Evolutionary conservation across 2,888 invertebrate species (phyloP).

Genomic region (Alloscopus bannaensis): DNA sequence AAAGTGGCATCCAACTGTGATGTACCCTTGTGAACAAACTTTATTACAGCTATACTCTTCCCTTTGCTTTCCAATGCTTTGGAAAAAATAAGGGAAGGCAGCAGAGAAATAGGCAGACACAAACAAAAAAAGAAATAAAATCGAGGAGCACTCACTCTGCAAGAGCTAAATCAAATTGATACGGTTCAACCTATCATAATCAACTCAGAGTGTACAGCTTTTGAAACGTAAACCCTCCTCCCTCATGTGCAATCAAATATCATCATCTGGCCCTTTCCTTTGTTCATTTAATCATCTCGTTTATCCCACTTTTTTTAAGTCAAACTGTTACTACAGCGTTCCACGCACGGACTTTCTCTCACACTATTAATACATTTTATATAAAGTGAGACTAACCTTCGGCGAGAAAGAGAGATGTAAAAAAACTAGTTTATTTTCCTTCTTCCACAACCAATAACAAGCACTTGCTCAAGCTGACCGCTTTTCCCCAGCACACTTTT

Average conservation of each 20-base stretch:
- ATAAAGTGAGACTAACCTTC: too few relatives aligned
- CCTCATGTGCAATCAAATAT: slow-evolving; percentile 71
- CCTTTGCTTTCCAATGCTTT: too few relatives aligned
- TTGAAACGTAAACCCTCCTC: slow-evolving; percentile 64
- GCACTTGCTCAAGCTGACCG: too few relatives aligned
- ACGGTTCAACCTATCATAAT: slow-evolving; percentile 72
- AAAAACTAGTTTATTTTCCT: too few relatives aligned
- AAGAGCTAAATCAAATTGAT: slow-evolving; percentile 73
- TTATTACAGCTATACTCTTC: too few relatives aligned
- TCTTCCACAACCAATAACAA: too few relatives aligned
- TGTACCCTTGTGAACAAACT: too few relatives aligned
- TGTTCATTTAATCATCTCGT: slow-evolving; percentile 66
- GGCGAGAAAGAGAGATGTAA: too few relatives aligned
- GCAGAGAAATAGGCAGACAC: slow-evolving; percentile 19
- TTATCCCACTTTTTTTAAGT: slow-evolving; percentile 40
- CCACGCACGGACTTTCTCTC: too few relatives aligned
- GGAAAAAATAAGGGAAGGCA: slow-evolving; percentile 13
- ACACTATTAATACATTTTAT: too few relatives aligned
- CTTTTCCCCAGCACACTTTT: too few relatives aligned
- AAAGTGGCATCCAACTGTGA: too few relatives aligned
- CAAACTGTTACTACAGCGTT: slow-evolving; percentile 14
- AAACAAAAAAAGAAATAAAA: slow-evolving; percentile 36
- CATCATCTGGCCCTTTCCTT: slow-evolving; percentile 67
- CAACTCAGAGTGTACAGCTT: slow-evolving; percentile 63
- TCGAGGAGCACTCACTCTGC: slow-evolving; percentile 51